These are phyloP conservation scores for Chelmon rostratus DNA, from an alignment of 2,797 vertebrate species.

Conservation along the genomic window DNA sequence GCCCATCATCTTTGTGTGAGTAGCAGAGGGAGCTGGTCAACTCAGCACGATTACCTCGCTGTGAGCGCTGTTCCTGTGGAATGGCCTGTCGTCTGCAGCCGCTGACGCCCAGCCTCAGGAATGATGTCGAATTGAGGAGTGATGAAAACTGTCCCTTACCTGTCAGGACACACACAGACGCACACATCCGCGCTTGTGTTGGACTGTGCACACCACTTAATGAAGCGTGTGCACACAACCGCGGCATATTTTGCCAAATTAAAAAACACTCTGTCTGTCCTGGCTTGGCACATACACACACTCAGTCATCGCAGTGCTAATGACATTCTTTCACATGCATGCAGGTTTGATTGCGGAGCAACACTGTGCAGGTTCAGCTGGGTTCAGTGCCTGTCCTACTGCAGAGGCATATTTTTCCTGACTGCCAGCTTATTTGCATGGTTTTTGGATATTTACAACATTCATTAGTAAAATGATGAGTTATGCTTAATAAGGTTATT, in stretches of 20 bases:
- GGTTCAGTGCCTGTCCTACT: constrained; percentile 37
- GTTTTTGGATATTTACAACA: background rate
- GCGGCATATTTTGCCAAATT: constrained; percentile 60
- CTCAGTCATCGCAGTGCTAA: constrained; percentile 77
- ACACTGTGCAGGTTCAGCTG: constrained; percentile 37
- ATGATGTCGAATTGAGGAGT: constrained; percentile 73
- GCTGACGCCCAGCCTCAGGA: constrained; percentile 56
- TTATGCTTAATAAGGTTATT: background rate
- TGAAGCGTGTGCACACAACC: constrained; percentile 19
- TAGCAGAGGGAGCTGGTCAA: background rate
- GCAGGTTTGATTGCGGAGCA: constrained; percentile 52
- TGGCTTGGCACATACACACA: constrained; percentile 45
- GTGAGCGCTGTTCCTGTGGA: constrained; percentile 38
- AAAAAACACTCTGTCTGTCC: constrained; percentile 30
- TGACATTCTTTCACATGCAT: constrained; percentile 74
- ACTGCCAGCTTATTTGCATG: background rate
- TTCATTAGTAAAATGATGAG: background rate
- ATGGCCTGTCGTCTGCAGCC: constrained; percentile 50
- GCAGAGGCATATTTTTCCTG: background rate
- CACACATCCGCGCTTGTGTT: constrained; percentile 47
- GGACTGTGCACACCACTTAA: constrained; percentile 16
- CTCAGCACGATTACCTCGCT: constrained; percentile 16
- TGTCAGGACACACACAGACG: constrained; percentile 11
- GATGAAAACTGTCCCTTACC: constrained; percentile 70
- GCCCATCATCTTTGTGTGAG: background rate